These are phyloP conservation scores for Ianthella basta DNA, from an alignment of 37 sponge, comb jelly and placozoan genomes.

Conservation along the genomic window DNA sequence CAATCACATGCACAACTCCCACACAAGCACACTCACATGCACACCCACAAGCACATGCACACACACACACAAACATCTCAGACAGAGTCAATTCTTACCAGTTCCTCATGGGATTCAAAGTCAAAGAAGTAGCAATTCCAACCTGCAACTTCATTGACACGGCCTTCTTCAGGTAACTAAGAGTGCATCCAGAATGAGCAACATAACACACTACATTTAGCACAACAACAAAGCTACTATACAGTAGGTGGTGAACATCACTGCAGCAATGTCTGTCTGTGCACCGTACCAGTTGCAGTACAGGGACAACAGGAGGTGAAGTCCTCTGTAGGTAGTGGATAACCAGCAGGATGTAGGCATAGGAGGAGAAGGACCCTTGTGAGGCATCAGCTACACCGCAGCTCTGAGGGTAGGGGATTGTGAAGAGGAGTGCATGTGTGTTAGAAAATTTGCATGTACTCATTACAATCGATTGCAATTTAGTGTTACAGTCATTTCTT, in stretches of 20 bases:
- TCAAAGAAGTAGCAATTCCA: slow-evolving; percentile 70
- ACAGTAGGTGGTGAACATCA: background rate
- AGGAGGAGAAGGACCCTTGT: slow-evolving; percentile 89
- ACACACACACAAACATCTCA: background rate
- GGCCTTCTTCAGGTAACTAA: slow-evolving; percentile 6
- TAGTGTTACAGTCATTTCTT: too few species aligned
- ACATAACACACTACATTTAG: too few species aligned
- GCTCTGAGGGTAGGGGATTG: slow-evolving; percentile 33
- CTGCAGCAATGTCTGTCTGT: background rate
- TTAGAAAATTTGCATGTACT: too few species aligned
- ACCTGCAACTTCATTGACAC: background rate
- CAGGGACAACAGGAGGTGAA: slow-evolving; percentile 77
- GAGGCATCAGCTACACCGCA: slow-evolving; percentile 89
- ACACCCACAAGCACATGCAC: background rate
- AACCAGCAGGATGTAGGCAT: slow-evolving; percentile 91
- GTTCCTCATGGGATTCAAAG: background rate
- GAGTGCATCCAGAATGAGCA: background rate
- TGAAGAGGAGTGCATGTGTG: too few species aligned
- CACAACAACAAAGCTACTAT: background rate
- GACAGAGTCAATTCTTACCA: slow-evolving; percentile 31
- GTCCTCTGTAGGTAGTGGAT: slow-evolving; percentile 89
- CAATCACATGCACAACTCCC: background rate
- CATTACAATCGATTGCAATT: too few species aligned
- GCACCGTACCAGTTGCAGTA: slow-evolving; percentile 73
- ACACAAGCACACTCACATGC: too few species aligned